Percentiles rank a stretch among this genome's conserved stretches.
phyloP scores from a whole-genome alignment of 2,113 vertebrate species.

The human region GRCh38 chr4:44245501-44246000 shows the following conservation, averaged over 20 bases:
- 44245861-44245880: conserved; percentile 39
- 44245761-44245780: conserved; percentile 68
- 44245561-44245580: conserved; percentile 23
- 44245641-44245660: conserved; percentile 69
- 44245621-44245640: conserved; percentile 70
- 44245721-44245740: conserved; percentile 79
- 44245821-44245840: conserved; percentile 58
- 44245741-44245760: conserved; percentile 79
- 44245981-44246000: background rate
- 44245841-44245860: conserved; percentile 47
- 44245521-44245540: background rate
- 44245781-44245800: conserved; percentile 74
- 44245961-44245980: background rate
- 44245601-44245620: conserved; percentile 64
- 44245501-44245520: background rate
- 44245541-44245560: background rate
- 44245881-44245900: background rate
- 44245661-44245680: conserved; percentile 78
- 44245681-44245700: conserved; percentile 79
- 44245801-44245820: conserved; percentile 59
- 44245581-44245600: conserved; percentile 57
- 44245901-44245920: background rate
- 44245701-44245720: conserved; percentile 72
- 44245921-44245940: background rate
- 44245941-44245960: background rate